Percentiles rank a stretch among this genome's conserved stretches.
phyloP scores from a whole-genome alignment of 2,113 vertebrate species.

The Carassius gibelio region DNA sequence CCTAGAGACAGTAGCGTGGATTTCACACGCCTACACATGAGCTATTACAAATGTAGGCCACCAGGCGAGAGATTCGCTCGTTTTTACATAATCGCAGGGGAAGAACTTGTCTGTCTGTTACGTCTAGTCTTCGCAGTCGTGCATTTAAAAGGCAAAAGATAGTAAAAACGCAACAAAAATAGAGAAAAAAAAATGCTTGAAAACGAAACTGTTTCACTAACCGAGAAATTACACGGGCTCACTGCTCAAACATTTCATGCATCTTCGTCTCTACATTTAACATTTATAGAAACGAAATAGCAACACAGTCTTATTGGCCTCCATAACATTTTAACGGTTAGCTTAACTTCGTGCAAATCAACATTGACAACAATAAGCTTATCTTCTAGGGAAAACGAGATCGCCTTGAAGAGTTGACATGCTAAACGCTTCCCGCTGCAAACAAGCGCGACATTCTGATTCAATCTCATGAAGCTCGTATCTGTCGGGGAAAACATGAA shows the following conservation, averaged over 20 bases:
- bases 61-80: not conserved
- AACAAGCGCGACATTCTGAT: not conserved
- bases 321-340: not conserved
- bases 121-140: not conserved
- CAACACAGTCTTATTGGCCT: not conserved
- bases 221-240: not conserved
- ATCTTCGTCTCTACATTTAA: no score
- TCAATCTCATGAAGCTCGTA: not conserved
- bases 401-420: not conserved
- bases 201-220: not conserved
- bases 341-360: not conserved
- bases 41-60: conserved; percentile 18
- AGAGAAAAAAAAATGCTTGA: not conserved
- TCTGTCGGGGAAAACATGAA: not conserved
- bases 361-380: no score
- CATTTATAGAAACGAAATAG: not conserved
- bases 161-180: not conserved
- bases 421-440: conserved; percentile 4
- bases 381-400: not conserved
- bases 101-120: no score
- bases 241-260: not conserved
- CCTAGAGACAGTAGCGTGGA: not conserved
- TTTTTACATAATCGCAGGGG: not conserved
- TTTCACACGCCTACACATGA: conserved; percentile 29
- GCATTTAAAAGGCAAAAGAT: not conserved